Percentiles rank a stretch among this genome's conserved stretches.
phyloP scores from a whole-genome alignment of 1,140 invertebrate genomes.

The Sinonovacula constricta region DNA sequence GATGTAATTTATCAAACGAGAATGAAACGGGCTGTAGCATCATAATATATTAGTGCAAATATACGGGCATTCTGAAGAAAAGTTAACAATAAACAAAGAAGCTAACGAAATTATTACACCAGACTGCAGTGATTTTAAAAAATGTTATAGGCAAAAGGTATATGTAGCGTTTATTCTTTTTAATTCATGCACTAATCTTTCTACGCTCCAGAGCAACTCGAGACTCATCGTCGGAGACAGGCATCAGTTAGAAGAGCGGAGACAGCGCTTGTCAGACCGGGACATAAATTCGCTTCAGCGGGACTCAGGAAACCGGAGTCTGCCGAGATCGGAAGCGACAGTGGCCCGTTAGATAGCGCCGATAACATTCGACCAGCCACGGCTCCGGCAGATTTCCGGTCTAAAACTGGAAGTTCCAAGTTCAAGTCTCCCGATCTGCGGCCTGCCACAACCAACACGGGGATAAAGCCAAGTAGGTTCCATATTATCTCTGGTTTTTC shows the following conservation, averaged over 20 bases:
- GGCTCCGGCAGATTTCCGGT: neutral
- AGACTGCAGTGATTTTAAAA: too few relatives aligned
- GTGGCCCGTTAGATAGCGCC: neutral
- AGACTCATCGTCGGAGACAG: constrained; percentile 14
- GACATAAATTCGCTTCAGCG: constrained; percentile 27
- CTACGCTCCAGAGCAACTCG: constrained; percentile 18
- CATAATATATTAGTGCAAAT: neutral
- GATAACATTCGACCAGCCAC: neutral
- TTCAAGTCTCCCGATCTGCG: neutral
- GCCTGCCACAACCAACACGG: neutral
- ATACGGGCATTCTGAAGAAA: neutral
- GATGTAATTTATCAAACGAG: too few relatives aligned
- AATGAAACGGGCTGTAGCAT: neutral
- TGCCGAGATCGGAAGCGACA: neutral
- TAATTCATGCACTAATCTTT: neutral
- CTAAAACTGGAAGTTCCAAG: neutral
- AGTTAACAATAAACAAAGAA: neutral
- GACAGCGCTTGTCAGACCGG: constrained; percentile 25
- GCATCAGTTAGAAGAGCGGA: constrained; percentile 9
- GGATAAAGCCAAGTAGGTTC: neutral
- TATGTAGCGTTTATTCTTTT: neutral
- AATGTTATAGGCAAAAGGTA: too few relatives aligned
- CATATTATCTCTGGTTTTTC: neutral
- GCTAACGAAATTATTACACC: too few relatives aligned
- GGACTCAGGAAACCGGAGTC: neutral